A percentile compares a stretch with the other conserved stretches of the same genome.
Evolutionary conservation across 2,797 vertebrate species (phyloP).

Genomic region (Coluber constrictor): DNA sequence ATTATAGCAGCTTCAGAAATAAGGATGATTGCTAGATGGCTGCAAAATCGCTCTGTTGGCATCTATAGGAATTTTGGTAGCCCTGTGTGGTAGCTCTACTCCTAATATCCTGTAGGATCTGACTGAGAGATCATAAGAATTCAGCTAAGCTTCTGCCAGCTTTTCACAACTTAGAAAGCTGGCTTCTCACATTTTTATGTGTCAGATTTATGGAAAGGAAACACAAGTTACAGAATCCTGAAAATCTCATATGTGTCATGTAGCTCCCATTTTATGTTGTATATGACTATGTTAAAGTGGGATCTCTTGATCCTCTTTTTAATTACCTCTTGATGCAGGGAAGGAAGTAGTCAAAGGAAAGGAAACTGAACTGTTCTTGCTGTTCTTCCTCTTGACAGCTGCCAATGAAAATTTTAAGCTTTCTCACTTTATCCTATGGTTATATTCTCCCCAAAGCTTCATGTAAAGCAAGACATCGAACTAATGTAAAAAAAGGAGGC

Average conservation of each 20-base stretch:
- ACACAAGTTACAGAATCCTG: not conserved
- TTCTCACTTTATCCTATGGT: not conserved
- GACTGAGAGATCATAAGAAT: not conserved
- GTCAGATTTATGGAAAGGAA: not conserved
- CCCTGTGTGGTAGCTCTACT: not conserved
- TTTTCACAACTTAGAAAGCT: not conserved
- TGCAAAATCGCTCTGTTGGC: not conserved
- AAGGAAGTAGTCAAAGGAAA: not conserved
- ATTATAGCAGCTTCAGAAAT: not conserved
- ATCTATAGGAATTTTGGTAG: not conserved
- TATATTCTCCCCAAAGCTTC: not conserved
- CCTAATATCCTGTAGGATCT: not conserved
- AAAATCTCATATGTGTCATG: not conserved
- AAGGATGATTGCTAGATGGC: not conserved
- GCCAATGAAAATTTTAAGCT: not conserved
- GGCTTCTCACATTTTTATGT: not conserved
- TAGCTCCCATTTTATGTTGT: not conserved
- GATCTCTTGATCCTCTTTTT: not conserved
- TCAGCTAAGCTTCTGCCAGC: not conserved
- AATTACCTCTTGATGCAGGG: not conserved
- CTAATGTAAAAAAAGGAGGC: not conserved
- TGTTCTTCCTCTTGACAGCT: not conserved
- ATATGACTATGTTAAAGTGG: not conserved
- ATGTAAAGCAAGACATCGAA: not conserved
- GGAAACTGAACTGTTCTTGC: not conserved